Base-by-base conservation (phyloP, 2,888 invertebrate species). In the Trachelus iudaicus region DNA sequence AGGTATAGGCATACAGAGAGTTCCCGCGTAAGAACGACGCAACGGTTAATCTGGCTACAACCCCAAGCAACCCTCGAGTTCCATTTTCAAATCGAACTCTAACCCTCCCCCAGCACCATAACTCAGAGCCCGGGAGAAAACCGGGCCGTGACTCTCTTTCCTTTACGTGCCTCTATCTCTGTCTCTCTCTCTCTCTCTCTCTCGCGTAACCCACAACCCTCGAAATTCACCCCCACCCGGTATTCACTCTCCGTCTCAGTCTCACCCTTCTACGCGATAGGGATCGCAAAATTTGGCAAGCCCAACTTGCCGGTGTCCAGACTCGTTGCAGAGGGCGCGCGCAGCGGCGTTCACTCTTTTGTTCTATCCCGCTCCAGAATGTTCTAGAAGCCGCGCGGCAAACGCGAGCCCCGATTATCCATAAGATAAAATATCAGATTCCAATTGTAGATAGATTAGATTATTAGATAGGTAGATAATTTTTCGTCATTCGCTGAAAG, bases 61-160 rank as follows among this genome's bases (percentile, higher is more conserved):
- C 40, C 34, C 75, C 69, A 31, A 37, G 31, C 68, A 37, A 31
- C 77, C 69, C 69, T 23, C 73, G 56, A 76, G 34, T 40, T 40
- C 73, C 31, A 40, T 68, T 56, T 35, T 40, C 75, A 34, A 34
- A 34, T 74, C 69, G n/a, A 37, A 37, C 34, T 30, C 30, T 15
- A n/a, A 30, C 34, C 34, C 69, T 15, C 37, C 23, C 76, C 11
- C 37, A 33, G 34, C 73, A 11, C 73, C 31, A 75, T 69, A 23
- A 73, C 30, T 69, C 37, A 75, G 15, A 34, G 35, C 76, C 73
- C 73, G 35, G 73, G 30, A 37, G 35, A 40, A 34, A 75, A 37
- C 75, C 34, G 34, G n/a, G 40, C 71, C 78, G 30, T 73, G 69
- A 15, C 34, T 37, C 69, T 69, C 35, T 33, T 37, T 71, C 34